Base-by-base conservation (phyloP, 1,140 invertebrate species). In the Odontomachus brunneus region DNA sequence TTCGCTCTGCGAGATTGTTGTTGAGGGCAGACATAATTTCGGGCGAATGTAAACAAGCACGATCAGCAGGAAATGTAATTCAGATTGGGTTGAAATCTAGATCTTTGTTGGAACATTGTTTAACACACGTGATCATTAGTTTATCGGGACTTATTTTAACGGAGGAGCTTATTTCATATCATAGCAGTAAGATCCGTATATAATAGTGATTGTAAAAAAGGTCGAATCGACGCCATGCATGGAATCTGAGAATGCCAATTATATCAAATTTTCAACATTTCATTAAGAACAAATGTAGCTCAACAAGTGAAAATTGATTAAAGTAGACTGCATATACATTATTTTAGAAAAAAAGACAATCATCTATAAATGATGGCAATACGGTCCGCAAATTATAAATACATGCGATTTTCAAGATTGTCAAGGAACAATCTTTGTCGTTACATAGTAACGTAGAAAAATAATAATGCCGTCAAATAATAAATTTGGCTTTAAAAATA, bases 241-340 rank as follows among this genome's bases (percentile, higher is more conserved):
- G 5, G 2, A 69, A 24, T 24, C 22, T 2, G 48, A 24, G 51
- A 19, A 29, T 53, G 12, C 14, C 3, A 44, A 44, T 7, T 51
- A 51, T n/a, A 2, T n/a, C 0, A n/a, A 67, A 3, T 15, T 3
- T 38, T 11, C 15, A 33, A 57, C n/a, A 55, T 33, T 7, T 19
- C 9, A 11, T 38, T n/a, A 22, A 38, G 4, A 72, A 55, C 29
- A 33, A 33, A 5, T 33, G 22, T 33, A 55, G 15, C 15, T 14
- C 3, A 22, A 38, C 9, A 44, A 73, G 2, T 59, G 0, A 57
- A 57, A 49, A 51, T 67, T n/a, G 2, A 59, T 59, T 22, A 72
- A 11, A 71, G 55, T 11, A 72, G 15, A 57, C 17, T 72, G 48
- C 24, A 73, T 38, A n/a, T 17, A 69, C 26, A 49, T 24, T 57